Evolutionary conservation across 2,113 vertebrate species (phyloP).

Genomic region (Paratilapia polleni): DNA sequence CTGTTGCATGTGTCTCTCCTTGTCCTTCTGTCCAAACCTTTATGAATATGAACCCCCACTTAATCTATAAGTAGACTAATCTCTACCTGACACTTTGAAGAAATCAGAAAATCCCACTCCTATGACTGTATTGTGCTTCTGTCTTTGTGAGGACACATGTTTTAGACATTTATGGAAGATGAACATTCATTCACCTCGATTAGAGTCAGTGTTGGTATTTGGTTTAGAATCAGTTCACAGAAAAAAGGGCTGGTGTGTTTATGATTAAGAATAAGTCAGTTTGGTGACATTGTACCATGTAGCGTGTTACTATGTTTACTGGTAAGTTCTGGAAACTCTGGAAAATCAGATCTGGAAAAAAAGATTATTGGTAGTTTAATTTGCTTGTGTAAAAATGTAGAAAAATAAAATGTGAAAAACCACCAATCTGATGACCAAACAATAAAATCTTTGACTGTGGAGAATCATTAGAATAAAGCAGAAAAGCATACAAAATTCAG

Average conservation of each 20-base stretch:
- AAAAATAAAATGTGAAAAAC: not conserved
- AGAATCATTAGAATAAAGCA: not conserved
- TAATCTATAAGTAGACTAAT: not conserved
- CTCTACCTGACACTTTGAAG: not conserved
- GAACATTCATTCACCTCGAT: not conserved
- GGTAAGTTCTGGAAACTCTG: not conserved
- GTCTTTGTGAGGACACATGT: conserved; percentile 29
- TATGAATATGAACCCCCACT: not conserved
- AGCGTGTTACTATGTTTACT: not conserved
- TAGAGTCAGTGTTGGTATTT: not conserved
- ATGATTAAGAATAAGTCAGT: not conserved
- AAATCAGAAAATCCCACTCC: not conserved
- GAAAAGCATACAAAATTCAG: not conserved
- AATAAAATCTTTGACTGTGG: not conserved
- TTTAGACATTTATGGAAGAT: not conserved
- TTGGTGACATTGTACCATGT: not conserved
- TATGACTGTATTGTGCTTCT: conserved; percentile 1
- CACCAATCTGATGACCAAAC: not conserved
- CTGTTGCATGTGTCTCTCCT: conserved; percentile 18
- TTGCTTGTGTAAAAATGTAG: not conserved
- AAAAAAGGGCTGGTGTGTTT: not conserved
- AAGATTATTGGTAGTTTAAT: too few species aligned
- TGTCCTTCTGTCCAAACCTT: conserved; percentile 21
- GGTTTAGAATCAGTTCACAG: not conserved
- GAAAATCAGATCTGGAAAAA: not conserved